Conservation (phyloP, 2,113 vertebrate genomes). For the Ciconia maguari region DNA sequence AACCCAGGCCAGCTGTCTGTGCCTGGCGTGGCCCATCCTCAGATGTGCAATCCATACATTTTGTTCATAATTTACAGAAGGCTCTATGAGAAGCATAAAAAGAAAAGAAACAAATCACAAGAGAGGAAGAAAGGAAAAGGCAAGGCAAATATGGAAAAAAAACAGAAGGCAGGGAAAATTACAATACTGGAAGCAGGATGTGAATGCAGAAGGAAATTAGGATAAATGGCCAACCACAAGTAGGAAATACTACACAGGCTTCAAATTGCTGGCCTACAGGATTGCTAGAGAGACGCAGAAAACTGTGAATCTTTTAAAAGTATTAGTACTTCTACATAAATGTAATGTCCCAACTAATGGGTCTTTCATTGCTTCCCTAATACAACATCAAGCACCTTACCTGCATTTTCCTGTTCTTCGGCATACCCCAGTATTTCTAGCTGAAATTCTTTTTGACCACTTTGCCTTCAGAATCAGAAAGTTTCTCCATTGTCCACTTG, state of each 20-base stretch:
- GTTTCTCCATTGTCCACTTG: background rate
- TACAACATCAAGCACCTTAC: background rate
- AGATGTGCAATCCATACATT: background rate
- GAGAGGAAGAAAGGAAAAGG: background rate
- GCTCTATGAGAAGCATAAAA: background rate
- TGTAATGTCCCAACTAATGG: background rate
- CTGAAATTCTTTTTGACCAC: background rate
- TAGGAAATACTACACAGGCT: background rate
- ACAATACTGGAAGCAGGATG: background rate
- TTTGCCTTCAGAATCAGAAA: background rate
- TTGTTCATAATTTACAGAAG: background rate
- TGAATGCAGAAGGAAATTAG: background rate
- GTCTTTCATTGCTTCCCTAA: background rate
- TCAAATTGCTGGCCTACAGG: background rate
- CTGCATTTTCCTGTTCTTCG: background rate
- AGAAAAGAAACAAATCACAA: background rate
- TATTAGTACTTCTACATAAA: background rate
- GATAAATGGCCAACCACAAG: background rate
- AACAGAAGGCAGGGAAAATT: background rate
- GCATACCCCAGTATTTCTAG: background rate
- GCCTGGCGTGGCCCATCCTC: background rate
- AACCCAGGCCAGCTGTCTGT: background rate
- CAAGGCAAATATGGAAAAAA: background rate
- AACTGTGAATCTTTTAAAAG: background rate
- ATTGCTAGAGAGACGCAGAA: background rate